Base-by-base conservation (phyloP, 1,140 invertebrate genomes). In the Caenorhabditis inopinata region DNA sequence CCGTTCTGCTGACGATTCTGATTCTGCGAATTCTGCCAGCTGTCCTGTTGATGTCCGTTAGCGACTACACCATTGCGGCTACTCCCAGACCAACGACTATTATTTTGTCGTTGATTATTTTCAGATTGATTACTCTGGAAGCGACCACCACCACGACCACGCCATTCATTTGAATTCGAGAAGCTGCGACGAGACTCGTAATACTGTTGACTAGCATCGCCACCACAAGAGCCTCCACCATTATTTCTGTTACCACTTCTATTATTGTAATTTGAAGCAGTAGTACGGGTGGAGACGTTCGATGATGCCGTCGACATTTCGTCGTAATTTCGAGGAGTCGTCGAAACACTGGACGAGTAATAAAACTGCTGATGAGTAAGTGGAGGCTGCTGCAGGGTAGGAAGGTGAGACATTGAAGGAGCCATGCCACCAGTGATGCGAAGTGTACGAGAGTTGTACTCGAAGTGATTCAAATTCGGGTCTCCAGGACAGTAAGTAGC, bases 401-500 rank as follows among this genome's bases (percentile, higher is more conserved):
- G 48, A 2, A 16, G 9, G 9, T 23, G 21, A 48, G 45, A 16
- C 46, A 47, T 47, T 18, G 35, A 21, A 45, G 12, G 14, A 14
- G 29, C 21, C 14, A 27, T 51, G 23, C 75, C 53, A 6, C 46
- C 32, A 16, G 46, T 16, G 48, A 38, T 14, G 2, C 29, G 11
- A 16, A n/a, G 25, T 9, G 42, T 75, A 12, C 48, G 21, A 9
- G 38, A 48, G 5, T 23, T 35, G 49, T 45, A 38, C 11, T 58
- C 74, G 74, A 32, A 58, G 35, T 78, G 78, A 18, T 46, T 73
- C 74, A 49, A 46, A 46, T 32, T 73, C 32, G 45, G 75, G 9
- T 46, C 32, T 46, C 74, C 81, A 25, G 35, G 85, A 3, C 76
- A 68, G 48, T 83, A 85, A 11, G 78, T 84, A 9, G 85, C 85